Evolutionary conservation across 1,140 invertebrate genomes (phyloP), one percentile per base, ranked within the genome.

Genomic region (Rhagoletis pomonella): DNA sequence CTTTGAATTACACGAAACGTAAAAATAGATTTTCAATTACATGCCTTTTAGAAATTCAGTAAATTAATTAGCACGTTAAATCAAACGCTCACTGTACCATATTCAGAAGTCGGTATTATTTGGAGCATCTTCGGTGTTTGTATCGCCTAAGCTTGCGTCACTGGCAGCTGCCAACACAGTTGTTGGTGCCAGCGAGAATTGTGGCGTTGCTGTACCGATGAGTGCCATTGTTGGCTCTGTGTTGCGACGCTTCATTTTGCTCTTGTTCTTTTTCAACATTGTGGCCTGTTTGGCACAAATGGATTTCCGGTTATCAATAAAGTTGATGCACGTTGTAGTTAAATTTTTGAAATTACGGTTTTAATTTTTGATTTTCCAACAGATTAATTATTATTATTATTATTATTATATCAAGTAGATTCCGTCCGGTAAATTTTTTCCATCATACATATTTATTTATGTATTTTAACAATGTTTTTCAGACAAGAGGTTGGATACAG

Each of bases 191-290:
- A 95, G 94, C 62, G 94, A 93, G 87, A 95, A 93, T 89, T 94
- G 94, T 10, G 93, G 90, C 42, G 93, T 90, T 93, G 96, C 94
- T 6, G 96, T 88, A 59, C 91, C 91, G 19, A 90, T 96, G 65
- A 96, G 95, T 86, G 97, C 95, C 94, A 98, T 98, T 88, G 96
- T 96, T 88, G 98, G 97, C 94, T 97, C 97, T 88, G 98, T 98
- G 94, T 98, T 98, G 91, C 97, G 96, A 88, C 97, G 95, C 94
- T 98, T 98, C 95, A 98, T 98, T 95, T 98, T 98, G 92, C 96
- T 96, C 94, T 98, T 98, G 95, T 96, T 96, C 95, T 97, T 97
- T 95, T 97, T 97, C 94, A 97, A 94, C 96, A 97, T 97, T 92
- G 96, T 97, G 90, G 96, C 96, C 96, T 97, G 95, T 93, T 29